Base-by-base conservation (phyloP, 2,113 vertebrate genomes). In the Meleagris gallopavo region DNA sequence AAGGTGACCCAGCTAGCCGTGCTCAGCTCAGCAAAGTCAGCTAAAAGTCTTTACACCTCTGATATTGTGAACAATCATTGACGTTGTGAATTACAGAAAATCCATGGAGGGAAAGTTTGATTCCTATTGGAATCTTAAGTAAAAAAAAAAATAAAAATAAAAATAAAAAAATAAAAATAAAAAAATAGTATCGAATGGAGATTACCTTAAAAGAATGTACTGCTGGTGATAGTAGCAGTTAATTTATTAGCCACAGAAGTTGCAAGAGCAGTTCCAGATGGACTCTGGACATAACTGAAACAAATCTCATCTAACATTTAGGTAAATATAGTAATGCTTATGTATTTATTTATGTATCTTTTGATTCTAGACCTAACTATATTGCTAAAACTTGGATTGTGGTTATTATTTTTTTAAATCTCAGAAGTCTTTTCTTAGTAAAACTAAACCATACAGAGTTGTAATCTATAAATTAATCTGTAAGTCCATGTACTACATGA, bases 51-150 rank as follows among this genome's bases (percentile, higher is more conserved):
- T 83, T 76, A 8, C 2, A 2, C 48, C n/a, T n/a, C 20, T 69
- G 32, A n/a, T 55, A 48, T 16, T 4, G 14, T 2, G 2, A 32
- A 71, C 10, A 78, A 70, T 32, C 4, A 52, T 18, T 1, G 1
- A 24, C 29, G 32, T 82, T 52, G 70, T 52, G 25, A 75, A 46
- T 79, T 27, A 29, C 16, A 72, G 57, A 29, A 82, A 62, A 88
- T 79, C 7, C n/a, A 41, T 17, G 55, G 50, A 79, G 25, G 52
- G 13, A 18, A 74, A 2, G 1, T 45, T 86, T 86, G 14, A 32
- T 75, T 90, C 75, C 62, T 3, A 20, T n/a, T 67, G 43, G 14
- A 48, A 64, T 18, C 17, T 64, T 38, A 55, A 46, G 29, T 57
- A 82, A 57, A 25, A 71, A 48, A 40, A 82, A 57, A 19, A 71